Conservation (phyloP, 2,888 invertebrate genomes). For the Thymelicus lineola region DNA sequence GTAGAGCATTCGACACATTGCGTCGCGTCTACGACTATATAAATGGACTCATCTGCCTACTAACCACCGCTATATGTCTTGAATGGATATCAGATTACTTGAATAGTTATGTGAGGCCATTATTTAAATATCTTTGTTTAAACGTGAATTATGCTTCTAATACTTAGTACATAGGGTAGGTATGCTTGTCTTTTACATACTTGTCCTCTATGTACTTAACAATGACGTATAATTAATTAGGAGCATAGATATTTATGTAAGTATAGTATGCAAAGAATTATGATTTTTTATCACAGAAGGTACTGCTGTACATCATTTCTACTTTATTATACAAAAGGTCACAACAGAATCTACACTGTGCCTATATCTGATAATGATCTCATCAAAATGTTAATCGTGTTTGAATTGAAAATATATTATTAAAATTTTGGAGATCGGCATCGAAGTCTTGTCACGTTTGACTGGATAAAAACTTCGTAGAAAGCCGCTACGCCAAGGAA, state of each 20-base stretch:
- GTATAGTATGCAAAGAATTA: too few species aligned
- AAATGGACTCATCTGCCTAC: slow-evolving; percentile 34
- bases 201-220: too few species aligned
- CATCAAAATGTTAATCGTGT: slow-evolving; percentile 1
- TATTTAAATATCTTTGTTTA: slow-evolving; percentile 30
- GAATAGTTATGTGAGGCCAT: slow-evolving; percentile 24
- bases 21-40: slow-evolving; percentile 21
- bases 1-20: slow-evolving; percentile 24
- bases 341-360: background rate
- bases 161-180: background rate
- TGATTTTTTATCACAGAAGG: too few species aligned
- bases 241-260: too few species aligned
- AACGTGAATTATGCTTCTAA: slow-evolving; percentile 21
- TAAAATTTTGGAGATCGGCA: background rate
- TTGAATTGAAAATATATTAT: background rate
- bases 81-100: slow-evolving; percentile 34
- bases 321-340: background rate
- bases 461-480: slow-evolving; percentile 30
- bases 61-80: slow-evolving; percentile 34
- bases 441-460: slow-evolving; percentile 31
- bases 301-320: background rate
- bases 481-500: slow-evolving; percentile 26
- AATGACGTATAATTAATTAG: too few species aligned
- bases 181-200: background rate
- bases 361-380: background rate